Evolutionary conservation across 2,113 vertebrate species (phyloP).

Genomic region (Drymodes brunneopygia): DNA sequence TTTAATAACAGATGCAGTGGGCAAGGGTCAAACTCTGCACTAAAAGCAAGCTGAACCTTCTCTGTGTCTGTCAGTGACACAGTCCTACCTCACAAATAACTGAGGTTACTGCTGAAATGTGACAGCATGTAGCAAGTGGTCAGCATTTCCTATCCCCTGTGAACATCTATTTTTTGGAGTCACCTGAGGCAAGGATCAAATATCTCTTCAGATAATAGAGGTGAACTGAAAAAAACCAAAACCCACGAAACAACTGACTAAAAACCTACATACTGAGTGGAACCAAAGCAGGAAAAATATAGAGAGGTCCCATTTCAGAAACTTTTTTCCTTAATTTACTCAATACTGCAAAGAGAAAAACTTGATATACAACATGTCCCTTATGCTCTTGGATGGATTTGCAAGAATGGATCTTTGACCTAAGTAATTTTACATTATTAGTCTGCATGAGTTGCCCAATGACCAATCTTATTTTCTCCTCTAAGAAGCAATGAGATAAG

Average conservation of each 20-base stretch:
- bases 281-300: neutral
- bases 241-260: neutral
- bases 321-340: neutral
- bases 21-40: neutral
- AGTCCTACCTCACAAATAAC: neutral
- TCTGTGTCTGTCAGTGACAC: neutral
- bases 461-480: neutral
- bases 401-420: neutral
- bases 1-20: neutral
- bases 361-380: neutral
- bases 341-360: neutral
- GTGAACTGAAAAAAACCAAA: neutral
- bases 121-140: neutral
- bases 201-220: neutral
- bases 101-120: neutral
- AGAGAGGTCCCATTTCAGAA: neutral
- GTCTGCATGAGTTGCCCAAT: neutral
- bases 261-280: neutral
- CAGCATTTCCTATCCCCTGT: neutral
- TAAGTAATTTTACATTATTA: neutral
- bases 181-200: fast-evolving
- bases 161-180: neutral
- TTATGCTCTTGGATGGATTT: neutral
- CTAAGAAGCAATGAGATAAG: neutral
- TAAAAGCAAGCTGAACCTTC: neutral